Conservation (phyloP, 1,140 invertebrate species). For the Musca vetustissima region DNA sequence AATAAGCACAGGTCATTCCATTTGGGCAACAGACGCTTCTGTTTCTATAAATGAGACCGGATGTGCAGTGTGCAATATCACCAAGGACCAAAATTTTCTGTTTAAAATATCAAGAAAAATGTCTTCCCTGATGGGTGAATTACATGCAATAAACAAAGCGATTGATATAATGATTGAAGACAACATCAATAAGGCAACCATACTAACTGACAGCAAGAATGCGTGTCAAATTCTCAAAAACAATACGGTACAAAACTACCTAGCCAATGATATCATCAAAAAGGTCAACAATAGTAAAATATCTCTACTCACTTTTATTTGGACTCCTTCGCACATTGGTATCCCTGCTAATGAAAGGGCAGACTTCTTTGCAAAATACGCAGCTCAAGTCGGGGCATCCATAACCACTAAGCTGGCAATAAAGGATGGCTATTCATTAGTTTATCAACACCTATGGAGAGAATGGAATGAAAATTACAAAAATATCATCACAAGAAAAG, state of each 20-base stretch:
- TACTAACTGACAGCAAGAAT: constrained; percentile 1
- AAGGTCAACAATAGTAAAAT: background rate
- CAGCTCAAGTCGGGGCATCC: background rate
- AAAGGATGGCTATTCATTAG: background rate
- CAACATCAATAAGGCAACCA: too few species aligned
- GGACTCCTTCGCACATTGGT: background rate
- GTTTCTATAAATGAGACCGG: background rate
- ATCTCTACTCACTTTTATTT: background rate
- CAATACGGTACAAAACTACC: background rate
- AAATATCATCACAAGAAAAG: too few species aligned
- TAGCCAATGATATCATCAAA: background rate
- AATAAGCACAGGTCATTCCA: background rate
- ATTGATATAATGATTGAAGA: too few species aligned
- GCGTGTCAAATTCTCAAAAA: background rate
- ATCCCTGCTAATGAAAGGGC: background rate
- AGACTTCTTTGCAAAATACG: background rate
- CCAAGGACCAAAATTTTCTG: background rate
- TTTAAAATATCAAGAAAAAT: background rate
- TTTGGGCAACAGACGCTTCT: background rate
- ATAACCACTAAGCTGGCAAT: background rate
- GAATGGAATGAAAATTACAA: too few species aligned
- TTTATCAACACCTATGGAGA: background rate
- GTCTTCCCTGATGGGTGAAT: too few species aligned
- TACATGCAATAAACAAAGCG: too few species aligned
- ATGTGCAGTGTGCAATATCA: background rate